Percentiles rank a stretch among this genome's conserved stretches.
Evolutionary conservation across 92 coral and sea anemone species (phyloP).

Genomic region (Parazoanthus darwini): DNA sequence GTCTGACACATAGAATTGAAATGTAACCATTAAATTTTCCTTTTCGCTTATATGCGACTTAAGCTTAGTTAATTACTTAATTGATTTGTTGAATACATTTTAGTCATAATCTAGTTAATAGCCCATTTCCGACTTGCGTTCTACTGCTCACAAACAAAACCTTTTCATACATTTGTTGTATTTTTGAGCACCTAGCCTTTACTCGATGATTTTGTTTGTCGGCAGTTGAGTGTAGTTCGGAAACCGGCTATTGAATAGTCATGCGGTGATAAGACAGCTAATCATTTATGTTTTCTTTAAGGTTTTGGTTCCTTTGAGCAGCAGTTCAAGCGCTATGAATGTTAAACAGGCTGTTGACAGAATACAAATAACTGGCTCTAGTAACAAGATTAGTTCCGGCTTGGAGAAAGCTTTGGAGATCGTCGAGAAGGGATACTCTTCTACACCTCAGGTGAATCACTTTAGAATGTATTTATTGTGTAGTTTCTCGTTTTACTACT

Average conservation of each 20-base stretch:
- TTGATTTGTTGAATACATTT: background rate
- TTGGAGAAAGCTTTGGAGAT: conserved; percentile 35
- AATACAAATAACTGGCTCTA: background rate
- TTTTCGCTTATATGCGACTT: too few relatives aligned
- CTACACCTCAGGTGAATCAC: conserved; percentile 1
- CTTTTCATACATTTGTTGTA: too few relatives aligned
- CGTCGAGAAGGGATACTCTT: background rate
- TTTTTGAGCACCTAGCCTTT: too few relatives aligned
- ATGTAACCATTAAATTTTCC: too few relatives aligned
- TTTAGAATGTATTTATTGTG: background rate
- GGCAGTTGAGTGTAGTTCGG: too few relatives aligned
- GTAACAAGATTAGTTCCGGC: conserved; percentile 20
- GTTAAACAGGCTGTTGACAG: conserved; percentile 10
- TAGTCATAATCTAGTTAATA: background rate
- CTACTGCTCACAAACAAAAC: too few relatives aligned
- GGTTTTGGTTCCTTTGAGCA: conserved; percentile 28
- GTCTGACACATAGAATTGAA: too few relatives aligned
- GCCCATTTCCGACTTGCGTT: too few relatives aligned
- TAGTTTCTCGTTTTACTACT: background rate
- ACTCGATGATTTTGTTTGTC: too few relatives aligned
- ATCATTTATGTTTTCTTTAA: background rate
- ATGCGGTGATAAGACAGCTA: background rate
- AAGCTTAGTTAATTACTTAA: too few relatives aligned
- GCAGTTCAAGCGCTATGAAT: background rate
- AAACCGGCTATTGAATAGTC: too few relatives aligned